Conservation (phyloP, 2,797 vertebrate species). For the Mormyrops attenuatus region DNA sequence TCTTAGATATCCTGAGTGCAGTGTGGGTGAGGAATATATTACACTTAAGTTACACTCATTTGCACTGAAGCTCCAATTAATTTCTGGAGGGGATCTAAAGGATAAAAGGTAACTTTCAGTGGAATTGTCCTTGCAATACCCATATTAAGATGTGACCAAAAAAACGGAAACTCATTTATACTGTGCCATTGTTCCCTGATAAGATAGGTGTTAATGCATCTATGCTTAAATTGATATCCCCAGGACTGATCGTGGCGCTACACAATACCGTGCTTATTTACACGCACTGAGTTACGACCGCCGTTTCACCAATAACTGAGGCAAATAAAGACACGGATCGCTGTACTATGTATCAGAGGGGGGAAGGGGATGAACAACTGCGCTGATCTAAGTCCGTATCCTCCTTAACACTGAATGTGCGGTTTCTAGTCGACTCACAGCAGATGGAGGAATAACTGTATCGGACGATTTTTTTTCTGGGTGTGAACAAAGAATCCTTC, state of each 20-base stretch:
- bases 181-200: not conserved
- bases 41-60: not conserved
- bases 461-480: not conserved
- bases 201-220: not conserved
- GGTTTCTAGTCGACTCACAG: conserved; percentile 11
- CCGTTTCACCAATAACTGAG: conserved; percentile 8
- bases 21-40: not conserved
- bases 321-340: conserved; percentile 16
- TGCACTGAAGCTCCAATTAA: not conserved
- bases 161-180: not conserved
- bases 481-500: not conserved
- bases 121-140: not conserved
- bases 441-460: conserved; percentile 4
- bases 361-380: conserved; percentile 16
- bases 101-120: not conserved
- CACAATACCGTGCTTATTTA: not conserved
- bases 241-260: not conserved
- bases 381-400: not conserved
- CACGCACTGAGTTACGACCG: not conserved
- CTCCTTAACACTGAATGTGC: conserved; percentile 2
- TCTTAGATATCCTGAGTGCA: not conserved
- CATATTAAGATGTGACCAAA: not conserved
- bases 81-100: not conserved
- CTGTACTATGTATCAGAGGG: conserved; percentile 2
- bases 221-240: not conserved